A percentile compares a stretch with the other conserved stretches of the same genome.
phyloP scores from a whole-genome alignment of 1,140 invertebrate genomes.

The Medauroidea extradentata region DNA sequence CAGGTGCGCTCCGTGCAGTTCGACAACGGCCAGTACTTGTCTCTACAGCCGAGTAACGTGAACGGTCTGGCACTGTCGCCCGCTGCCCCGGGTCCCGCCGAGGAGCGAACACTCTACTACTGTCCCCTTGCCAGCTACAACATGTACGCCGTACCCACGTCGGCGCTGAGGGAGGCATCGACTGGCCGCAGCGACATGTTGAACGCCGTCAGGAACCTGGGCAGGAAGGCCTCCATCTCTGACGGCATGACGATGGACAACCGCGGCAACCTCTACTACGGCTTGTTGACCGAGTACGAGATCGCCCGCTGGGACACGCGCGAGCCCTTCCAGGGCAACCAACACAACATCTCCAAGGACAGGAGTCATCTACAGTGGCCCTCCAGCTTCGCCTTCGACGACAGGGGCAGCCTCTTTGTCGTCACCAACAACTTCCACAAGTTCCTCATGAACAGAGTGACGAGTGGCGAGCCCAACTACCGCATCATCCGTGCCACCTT shows the following conservation, averaged over 20 bases:
- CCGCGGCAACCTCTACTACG: constrained; percentile 58
- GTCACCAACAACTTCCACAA: constrained; percentile 62
- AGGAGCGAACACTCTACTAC: constrained; percentile 57
- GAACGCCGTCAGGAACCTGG: constrained; percentile 50
- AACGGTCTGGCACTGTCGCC: constrained; percentile 66
- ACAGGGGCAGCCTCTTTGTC: constrained; percentile 56
- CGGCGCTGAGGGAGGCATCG: constrained; percentile 45
- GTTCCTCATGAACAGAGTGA: constrained; percentile 51
- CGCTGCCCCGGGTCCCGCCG: constrained; percentile 31
- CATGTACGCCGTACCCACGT: constrained; percentile 56
- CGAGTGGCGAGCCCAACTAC: constrained; percentile 52
- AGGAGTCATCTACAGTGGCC: constrained; percentile 64
- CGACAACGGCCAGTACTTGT: constrained; percentile 47
- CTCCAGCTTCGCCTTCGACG: constrained; percentile 63
- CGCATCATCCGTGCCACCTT: constrained; percentile 50
- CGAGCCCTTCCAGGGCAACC: constrained; percentile 40
- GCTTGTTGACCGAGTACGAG: constrained; percentile 57
- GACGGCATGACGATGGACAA: constrained; percentile 68
- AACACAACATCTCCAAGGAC: constrained; percentile 59
- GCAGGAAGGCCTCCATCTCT: constrained; percentile 57
- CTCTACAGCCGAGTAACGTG: constrained; percentile 46
- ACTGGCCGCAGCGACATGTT: constrained; percentile 32
- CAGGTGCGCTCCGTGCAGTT: constrained; percentile 53
- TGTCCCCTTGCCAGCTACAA: constrained; percentile 57
- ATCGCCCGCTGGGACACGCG: constrained; percentile 62